A percentile compares a stretch with the other conserved stretches of the same genome.
Conservation (phyloP, 2,113 vertebrate genomes). For the Chloebia gouldiae region DNA sequence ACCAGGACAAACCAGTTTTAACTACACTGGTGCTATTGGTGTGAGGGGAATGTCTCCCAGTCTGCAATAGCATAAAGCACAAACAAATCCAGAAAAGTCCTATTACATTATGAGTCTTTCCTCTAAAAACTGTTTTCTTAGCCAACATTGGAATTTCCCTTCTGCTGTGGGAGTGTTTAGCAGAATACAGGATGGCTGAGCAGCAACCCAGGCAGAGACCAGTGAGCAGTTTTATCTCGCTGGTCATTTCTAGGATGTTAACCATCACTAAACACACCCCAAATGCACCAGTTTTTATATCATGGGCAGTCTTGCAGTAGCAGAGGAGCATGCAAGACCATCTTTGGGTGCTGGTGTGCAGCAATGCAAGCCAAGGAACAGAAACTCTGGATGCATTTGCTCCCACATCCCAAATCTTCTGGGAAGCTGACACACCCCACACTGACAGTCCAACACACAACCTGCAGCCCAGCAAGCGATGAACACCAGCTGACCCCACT, state of each 20-base stretch:
- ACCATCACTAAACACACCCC: background rate
- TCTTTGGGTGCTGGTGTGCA: background rate
- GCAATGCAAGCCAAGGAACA: background rate
- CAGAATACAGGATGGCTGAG: background rate
- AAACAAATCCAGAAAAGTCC: background rate
- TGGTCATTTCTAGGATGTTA: background rate
- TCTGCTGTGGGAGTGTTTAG: background rate
- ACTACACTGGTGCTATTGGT: background rate
- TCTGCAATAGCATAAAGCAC: background rate
- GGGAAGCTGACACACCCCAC: background rate
- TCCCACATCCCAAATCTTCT: background rate
- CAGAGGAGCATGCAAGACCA: background rate
- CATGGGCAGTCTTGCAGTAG: background rate
- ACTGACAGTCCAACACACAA: background rate
- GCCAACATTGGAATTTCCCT: accelerated
- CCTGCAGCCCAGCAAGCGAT: background rate
- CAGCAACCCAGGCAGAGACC: background rate
- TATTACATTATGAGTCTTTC: background rate
- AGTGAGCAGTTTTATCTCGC: background rate
- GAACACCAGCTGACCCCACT: background rate
- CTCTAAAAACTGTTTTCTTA: background rate
- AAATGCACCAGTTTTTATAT: background rate
- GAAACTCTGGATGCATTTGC: background rate
- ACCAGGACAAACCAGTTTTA: background rate
- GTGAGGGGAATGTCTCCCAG: background rate